Conservation (phyloP, 2,888 invertebrate species). For the Brachynemurus nebulosus region DNA sequence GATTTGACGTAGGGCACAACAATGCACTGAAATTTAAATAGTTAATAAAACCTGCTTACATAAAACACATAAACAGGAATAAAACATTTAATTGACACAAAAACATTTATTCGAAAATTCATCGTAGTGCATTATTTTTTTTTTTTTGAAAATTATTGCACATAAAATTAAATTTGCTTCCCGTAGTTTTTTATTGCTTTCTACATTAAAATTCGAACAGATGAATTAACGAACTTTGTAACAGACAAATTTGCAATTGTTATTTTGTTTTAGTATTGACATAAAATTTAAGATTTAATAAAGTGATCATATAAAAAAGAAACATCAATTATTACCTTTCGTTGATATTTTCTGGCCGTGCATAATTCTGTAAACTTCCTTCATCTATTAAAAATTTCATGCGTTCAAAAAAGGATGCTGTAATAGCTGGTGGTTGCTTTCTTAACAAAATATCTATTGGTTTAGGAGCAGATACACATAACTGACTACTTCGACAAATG, state of each 20-base stretch:
- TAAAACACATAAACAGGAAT: conserved; percentile 1
- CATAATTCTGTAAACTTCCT: conserved; percentile 95
- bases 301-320: too few species aligned
- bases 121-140: not conserved
- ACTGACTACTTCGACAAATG: conserved; percentile 70
- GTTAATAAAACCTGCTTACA: conserved; percentile 19
- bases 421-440: conserved; percentile 92
- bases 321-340: conserved; percentile 64
- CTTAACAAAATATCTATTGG: conserved; percentile 90
- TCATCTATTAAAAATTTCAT: conserved; percentile 98
- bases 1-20: conserved; percentile 70
- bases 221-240: conserved; percentile 8
- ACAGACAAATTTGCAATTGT: conserved; percentile 10
- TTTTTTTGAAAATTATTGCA: too few species aligned
- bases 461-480: conserved; percentile 89
- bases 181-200: too few species aligned
- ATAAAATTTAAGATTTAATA: too few species aligned
- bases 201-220: conserved; percentile 7
- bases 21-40: conserved; percentile 44
- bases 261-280: too few species aligned
- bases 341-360: conserved; percentile 89
- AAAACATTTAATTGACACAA: not conserved
- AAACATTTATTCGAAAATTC: not conserved
- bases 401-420: conserved; percentile 94
- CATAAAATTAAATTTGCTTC: too few species aligned